Conservation (phyloP, 2,113 vertebrate genomes). For the Triplophysa rosa region DNA sequence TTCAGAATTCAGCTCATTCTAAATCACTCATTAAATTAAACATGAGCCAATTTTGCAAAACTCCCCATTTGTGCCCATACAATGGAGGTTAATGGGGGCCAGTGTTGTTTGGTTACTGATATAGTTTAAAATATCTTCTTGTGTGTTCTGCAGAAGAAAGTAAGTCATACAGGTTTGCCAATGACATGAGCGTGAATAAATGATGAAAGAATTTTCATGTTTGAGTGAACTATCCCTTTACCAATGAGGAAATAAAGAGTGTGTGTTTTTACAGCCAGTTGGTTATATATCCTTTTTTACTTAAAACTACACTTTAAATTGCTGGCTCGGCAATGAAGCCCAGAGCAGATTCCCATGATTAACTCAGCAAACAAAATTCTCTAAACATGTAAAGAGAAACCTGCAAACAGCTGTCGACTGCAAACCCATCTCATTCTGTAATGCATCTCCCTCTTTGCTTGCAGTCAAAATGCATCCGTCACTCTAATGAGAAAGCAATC, state of each 20-base stretch:
- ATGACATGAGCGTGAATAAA: too few relatives aligned
- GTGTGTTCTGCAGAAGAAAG: too few relatives aligned
- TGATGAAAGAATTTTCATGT: too few relatives aligned
- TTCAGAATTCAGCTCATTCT: too few relatives aligned
- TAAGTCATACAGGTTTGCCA: too few relatives aligned
- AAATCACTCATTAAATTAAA: slow-evolving; percentile 8
- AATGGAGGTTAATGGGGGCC: background rate
- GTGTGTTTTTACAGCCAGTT: slow-evolving; percentile 14
- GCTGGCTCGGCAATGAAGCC: slow-evolving; percentile 3
- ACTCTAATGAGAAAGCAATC: slow-evolving; percentile 43
- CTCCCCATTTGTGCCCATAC: background rate
- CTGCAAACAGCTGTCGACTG: background rate
- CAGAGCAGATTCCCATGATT: slow-evolving; percentile 23
- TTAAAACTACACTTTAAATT: slow-evolving; percentile 36
- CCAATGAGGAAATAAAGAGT: background rate
- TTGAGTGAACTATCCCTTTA: too few relatives aligned
- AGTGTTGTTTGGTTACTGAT: too few relatives aligned
- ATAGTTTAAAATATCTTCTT: too few relatives aligned
- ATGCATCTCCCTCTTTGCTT: slow-evolving; percentile 29
- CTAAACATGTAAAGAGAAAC: background rate
- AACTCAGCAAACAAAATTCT: slow-evolving; percentile 16
- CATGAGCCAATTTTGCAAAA: slow-evolving; percentile 10
- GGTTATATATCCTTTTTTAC: background rate
- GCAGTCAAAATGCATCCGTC: slow-evolving; percentile 14
- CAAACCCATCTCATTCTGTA: slow-evolving; percentile 36